Evolutionary conservation across 2,888 invertebrate species (phyloP).

Genomic region (Drosophila anceps): DNA sequence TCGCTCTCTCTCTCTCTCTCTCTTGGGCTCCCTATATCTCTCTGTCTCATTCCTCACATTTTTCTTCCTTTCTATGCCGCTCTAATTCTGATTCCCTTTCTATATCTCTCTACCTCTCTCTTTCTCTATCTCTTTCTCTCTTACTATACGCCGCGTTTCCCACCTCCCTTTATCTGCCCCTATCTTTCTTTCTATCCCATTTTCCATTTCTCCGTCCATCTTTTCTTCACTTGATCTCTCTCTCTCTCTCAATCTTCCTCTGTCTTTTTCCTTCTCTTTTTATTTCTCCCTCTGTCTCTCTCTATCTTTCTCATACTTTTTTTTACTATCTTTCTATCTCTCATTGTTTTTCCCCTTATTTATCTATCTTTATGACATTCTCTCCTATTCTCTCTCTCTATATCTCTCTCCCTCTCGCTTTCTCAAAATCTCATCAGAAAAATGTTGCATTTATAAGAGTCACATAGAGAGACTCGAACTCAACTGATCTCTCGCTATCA

Average conservation of each 20-base stretch:
- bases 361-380: too few species aligned
- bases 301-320: too few species aligned
- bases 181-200: background rate
- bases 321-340: background rate
- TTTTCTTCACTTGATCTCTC: background rate
- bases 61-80: background rate
- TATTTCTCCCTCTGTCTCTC: background rate
- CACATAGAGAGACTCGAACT: too few species aligned
- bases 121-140: too few species aligned
- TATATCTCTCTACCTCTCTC: background rate
- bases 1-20: background rate
- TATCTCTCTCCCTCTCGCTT: background rate
- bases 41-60: background rate
- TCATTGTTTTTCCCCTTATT: too few species aligned
- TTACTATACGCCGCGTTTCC: background rate
- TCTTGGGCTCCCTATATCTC: background rate
- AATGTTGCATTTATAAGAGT: too few species aligned
- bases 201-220: background rate
- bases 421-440: too few species aligned
- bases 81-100: too few species aligned
- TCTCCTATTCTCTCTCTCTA: background rate
- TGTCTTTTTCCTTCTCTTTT: rapidly evolving
- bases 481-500: too few species aligned
- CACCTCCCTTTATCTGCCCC: background rate
- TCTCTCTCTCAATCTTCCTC: background rate